A percentile compares a stretch with the other conserved stretches of the same genome.
Evolutionary conservation across 1,140 invertebrate species (phyloP).

Genomic region (Paraescarpia echinospica): DNA sequence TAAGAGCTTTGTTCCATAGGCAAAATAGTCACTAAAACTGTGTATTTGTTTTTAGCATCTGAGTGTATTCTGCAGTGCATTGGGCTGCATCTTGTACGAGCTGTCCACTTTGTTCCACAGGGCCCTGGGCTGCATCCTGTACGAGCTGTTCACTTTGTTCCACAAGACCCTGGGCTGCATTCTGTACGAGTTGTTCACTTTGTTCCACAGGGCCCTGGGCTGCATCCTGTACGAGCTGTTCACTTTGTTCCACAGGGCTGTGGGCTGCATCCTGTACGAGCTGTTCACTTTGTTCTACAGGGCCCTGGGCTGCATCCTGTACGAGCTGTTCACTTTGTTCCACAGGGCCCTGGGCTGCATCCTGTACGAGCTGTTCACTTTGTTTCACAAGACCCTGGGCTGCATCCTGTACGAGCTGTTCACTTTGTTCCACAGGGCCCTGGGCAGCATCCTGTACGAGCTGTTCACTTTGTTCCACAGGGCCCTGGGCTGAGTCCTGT

Average conservation of each 20-base stretch:
- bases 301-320: background rate
- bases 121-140: slow-evolving; percentile 92
- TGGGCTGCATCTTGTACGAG: slow-evolving; percentile 93
- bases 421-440: slow-evolving; percentile 70
- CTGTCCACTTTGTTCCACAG: slow-evolving; percentile 69
- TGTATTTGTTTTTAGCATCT: slow-evolving; percentile 36
- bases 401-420: background rate
- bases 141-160: slow-evolving; percentile 74
- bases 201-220: background rate
- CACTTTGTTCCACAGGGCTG: background rate
- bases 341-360: background rate
- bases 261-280: background rate
- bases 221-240: background rate
- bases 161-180: background rate
- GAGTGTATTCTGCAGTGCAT: slow-evolving; percentile 71
- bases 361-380: background rate
- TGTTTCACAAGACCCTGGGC: background rate
- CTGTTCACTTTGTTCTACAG: background rate
- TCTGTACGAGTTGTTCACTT: too few species aligned
- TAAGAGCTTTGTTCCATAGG: too few species aligned
- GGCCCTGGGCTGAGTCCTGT: background rate
- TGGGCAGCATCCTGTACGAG: slow-evolving; percentile 93
- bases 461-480: slow-evolving; percentile 65
- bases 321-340: background rate
- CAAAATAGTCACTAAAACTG: slow-evolving; percentile 65